Conservation (phyloP, 2,113 vertebrate species). For the Pimephales promelas region DNA sequence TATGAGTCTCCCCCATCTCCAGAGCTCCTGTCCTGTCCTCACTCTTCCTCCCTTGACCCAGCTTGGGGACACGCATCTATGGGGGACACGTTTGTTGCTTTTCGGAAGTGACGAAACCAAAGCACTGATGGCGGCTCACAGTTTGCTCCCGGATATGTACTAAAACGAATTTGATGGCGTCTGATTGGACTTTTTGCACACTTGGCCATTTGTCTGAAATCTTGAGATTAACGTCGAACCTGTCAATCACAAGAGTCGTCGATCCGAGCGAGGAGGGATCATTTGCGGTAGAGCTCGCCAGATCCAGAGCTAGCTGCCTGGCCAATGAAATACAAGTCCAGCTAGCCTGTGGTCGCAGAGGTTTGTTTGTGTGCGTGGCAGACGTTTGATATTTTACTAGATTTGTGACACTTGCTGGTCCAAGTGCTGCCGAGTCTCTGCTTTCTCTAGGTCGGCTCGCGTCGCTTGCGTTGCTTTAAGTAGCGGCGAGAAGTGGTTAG, state of each 20-base stretch:
- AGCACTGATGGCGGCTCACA: conserved; percentile 66
- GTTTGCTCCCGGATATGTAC: conserved; percentile 59
- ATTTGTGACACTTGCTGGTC: conserved; percentile 18
- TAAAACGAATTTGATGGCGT: conserved; percentile 47
- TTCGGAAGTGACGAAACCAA: conserved; percentile 57
- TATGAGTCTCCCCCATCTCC: neutral
- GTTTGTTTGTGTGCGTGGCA: conserved; percentile 32
- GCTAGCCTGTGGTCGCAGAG: conserved; percentile 13
- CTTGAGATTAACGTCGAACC: neutral
- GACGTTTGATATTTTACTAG: neutral
- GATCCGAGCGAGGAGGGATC: too few species aligned
- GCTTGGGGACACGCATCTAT: too few species aligned
- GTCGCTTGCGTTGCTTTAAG: neutral
- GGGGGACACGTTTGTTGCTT: neutral
- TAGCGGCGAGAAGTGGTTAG: conserved; percentile 36
- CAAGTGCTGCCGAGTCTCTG: neutral
- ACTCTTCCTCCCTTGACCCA: neutral
- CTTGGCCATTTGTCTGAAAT: conserved; percentile 3
- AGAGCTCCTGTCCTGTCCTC: neutral
- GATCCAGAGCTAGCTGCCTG: conserved; percentile 22
- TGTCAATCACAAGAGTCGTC: neutral
- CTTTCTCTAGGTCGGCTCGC: neutral
- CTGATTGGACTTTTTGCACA: conserved; percentile 43
- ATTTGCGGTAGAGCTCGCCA: conserved; percentile 2
- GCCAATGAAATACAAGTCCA: conserved; percentile 3